These are phyloP conservation scores for Himalopsyche anomala DNA, from an alignment of 2,888 invertebrate genomes.

Conservation along the genomic window DNA sequence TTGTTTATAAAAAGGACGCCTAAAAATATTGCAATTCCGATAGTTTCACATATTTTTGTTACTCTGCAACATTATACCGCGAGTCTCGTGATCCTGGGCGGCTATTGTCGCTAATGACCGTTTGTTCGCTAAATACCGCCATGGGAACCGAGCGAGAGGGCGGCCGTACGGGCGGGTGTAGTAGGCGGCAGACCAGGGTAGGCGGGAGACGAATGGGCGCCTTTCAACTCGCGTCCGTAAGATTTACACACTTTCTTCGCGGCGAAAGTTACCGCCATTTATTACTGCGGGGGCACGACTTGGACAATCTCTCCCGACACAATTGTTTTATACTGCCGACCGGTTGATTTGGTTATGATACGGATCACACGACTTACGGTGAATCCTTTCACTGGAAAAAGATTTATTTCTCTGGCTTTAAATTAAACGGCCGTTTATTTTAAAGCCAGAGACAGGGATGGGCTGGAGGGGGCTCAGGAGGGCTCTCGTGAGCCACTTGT, in stretches of 20 bases:
- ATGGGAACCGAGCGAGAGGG: constrained; percentile 53
- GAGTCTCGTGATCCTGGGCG: constrained; percentile 46
- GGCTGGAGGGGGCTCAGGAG: no score
- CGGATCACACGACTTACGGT: not conserved
- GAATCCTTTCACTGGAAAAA: not conserved
- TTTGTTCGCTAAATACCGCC: constrained; percentile 63
- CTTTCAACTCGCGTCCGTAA: constrained; percentile 37
- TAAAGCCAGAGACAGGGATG: no score
- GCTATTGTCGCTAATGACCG: constrained; percentile 65
- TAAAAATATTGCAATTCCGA: no score
- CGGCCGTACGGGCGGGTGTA: constrained; percentile 11
- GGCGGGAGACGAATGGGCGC: constrained; percentile 36
- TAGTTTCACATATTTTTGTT: not conserved
- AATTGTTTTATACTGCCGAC: constrained; percentile 33
- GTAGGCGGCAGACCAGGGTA: constrained; percentile 12
- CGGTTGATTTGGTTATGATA: constrained; percentile 34
- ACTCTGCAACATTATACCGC: constrained; percentile 8
- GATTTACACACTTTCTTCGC: constrained; percentile 63
- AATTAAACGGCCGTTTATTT: not conserved
- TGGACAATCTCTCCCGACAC: not conserved
- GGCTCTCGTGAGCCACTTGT: no score
- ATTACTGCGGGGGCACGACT: constrained; percentile 48
- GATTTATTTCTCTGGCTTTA: no score
- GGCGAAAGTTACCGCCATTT: constrained; percentile 62
- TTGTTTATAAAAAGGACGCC: no score